These are phyloP conservation scores for Vicugna pacos DNA, from an alignment of 2,113 vertebrate species.

Conservation along the genomic window DNA sequence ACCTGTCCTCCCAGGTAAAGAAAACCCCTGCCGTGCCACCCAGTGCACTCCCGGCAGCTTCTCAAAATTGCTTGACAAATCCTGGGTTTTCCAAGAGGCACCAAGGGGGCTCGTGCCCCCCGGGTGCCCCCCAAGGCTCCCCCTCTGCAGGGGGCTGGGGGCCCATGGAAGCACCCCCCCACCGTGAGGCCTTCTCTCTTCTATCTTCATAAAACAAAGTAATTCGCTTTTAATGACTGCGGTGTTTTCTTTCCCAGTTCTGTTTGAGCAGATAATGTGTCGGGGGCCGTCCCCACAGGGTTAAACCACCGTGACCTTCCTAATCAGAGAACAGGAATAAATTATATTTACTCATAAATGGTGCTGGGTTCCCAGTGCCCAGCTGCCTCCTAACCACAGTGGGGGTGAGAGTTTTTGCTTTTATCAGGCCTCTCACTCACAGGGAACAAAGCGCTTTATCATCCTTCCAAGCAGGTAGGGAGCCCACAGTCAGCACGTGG, in stretches of 20 bases:
- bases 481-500: background rate
- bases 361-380: conserved; percentile 31
- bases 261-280: conserved; percentile 65
- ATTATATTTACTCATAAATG: conserved; percentile 74
- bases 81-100: background rate
- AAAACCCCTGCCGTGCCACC: accelerated
- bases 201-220: conserved; percentile 78
- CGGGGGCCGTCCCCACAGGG: conserved; percentile 39
- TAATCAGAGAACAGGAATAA: conserved; percentile 76
- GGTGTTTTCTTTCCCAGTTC: conserved; percentile 76
- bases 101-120: too few relatives aligned
- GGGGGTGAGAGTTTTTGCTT: conserved; percentile 46
- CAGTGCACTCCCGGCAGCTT: background rate
- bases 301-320: conserved; percentile 76
- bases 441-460: conserved; percentile 71
- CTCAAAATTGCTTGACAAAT: accelerated
- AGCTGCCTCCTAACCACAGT: conserved; percentile 71
- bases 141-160: background rate
- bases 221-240: conserved; percentile 81
- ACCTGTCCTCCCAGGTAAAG: background rate
- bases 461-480: background rate
- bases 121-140: accelerated
- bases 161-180: background rate
- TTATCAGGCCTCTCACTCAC: conserved; percentile 45
- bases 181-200: background rate